Evolutionary conservation across 2,113 vertebrate species (phyloP).

Genomic region (Athene noctua): DNA sequence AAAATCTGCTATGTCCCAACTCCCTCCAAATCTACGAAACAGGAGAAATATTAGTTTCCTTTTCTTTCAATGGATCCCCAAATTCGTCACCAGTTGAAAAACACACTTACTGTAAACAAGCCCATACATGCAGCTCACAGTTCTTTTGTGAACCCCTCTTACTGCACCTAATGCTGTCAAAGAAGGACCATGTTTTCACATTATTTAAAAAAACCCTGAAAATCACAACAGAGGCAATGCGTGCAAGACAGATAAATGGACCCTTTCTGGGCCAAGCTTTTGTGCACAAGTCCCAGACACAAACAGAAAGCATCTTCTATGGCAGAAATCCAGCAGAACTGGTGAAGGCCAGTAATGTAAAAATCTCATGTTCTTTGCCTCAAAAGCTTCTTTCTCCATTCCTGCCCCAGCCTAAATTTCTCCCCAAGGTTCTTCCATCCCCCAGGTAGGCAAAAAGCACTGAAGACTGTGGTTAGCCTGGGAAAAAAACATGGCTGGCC

Average conservation of each 20-base stretch:
- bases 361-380: neutral
- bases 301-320: neutral
- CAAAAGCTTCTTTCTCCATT: neutral
- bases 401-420: neutral
- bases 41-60: neutral
- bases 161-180: neutral
- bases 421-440: neutral
- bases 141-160: neutral
- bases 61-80: neutral
- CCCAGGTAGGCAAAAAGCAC: neutral
- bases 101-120: neutral
- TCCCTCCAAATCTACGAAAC: neutral
- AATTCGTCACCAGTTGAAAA: neutral
- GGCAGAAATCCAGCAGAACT: neutral
- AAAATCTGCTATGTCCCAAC: neutral
- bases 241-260: neutral
- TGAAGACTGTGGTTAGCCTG: neutral
- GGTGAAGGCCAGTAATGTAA: neutral
- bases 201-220: neutral
- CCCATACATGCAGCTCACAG: neutral
- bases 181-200: neutral
- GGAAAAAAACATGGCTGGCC: neutral
- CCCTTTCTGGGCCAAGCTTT: neutral
- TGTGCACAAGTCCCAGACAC: neutral
- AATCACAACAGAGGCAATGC: neutral